Conservation (phyloP, 2,113 vertebrate species). For the Tachycineta bicolor region DNA sequence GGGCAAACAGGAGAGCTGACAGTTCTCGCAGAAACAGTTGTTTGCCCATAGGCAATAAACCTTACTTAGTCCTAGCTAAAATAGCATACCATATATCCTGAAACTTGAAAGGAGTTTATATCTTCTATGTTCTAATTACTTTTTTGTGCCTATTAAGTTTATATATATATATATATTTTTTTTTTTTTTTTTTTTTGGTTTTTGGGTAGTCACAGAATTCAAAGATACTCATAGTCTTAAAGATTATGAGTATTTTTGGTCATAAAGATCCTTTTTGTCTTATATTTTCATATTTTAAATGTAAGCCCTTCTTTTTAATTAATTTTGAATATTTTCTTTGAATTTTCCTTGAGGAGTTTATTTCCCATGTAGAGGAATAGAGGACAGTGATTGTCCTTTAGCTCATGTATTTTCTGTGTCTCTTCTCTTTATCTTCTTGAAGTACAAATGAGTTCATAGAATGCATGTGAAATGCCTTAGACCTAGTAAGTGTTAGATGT, state of each 20-base stretch:
- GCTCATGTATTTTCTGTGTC: background rate
- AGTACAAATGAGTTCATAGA: background rate
- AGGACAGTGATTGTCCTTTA: background rate
- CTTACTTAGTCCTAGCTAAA: background rate
- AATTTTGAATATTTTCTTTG: background rate
- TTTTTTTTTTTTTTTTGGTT: too few relatives aligned
- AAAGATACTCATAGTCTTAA: background rate
- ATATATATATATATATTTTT: too few relatives aligned
- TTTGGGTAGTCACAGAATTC: background rate
- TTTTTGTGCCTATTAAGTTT: background rate
- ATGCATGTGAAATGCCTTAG: background rate
- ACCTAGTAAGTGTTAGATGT: background rate
- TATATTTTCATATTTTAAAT: background rate
- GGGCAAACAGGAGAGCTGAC: background rate
- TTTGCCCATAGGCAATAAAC: background rate
- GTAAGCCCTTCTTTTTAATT: background rate
- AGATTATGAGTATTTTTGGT: background rate
- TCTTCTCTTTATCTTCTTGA: background rate
- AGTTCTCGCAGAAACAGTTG: background rate
- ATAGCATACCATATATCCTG: background rate
- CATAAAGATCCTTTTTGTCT: background rate
- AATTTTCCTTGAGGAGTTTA: background rate
- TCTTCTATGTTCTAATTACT: background rate
- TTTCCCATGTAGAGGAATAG: background rate
- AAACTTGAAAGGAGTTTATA: background rate